These are phyloP conservation scores for Mastacembelus armatus DNA, from an alignment of 2,797 vertebrate genomes.

Conservation along the genomic window DNA sequence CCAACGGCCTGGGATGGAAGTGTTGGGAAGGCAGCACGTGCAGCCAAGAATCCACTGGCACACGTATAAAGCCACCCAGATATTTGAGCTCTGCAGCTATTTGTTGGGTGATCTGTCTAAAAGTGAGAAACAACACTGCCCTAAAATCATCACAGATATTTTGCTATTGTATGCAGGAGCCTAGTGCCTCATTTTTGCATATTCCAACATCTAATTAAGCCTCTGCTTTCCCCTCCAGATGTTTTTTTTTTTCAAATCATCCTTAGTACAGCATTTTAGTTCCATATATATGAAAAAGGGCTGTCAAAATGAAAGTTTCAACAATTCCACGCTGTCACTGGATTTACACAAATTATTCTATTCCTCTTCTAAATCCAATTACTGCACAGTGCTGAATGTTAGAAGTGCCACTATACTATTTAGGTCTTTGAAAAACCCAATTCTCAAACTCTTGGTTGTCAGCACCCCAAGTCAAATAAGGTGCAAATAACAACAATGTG, in stretches of 20 bases:
- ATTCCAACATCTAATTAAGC: not conserved
- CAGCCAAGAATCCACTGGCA: slow-evolving; percentile 14
- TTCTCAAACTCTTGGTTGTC: slow-evolving; percentile 45
- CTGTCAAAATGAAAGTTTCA: slow-evolving; percentile 10
- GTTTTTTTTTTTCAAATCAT: not conserved
- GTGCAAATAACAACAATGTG: slow-evolving; percentile 62
- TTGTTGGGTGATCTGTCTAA: not conserved
- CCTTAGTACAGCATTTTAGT: not conserved
- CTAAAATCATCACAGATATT: not conserved
- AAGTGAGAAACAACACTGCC: not conserved
- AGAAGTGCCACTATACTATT: slow-evolving; percentile 12
- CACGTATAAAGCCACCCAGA: slow-evolving; percentile 8
- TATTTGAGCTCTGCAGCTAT: not conserved
- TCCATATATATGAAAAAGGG: not conserved
- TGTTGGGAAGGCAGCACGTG: slow-evolving; percentile 54
- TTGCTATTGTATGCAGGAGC: not conserved
- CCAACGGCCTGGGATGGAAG: slow-evolving; percentile 45
- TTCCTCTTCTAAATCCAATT: slow-evolving; percentile 34
- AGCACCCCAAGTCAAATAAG: slow-evolving; percentile 47
- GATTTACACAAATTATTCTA: slow-evolving; percentile 15
- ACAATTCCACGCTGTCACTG: not conserved
- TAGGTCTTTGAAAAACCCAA: slow-evolving; percentile 36
- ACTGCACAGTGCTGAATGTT: not conserved
- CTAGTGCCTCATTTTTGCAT: not conserved
- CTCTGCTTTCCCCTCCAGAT: not conserved